phyloP scores from a whole-genome alignment of 2,113 vertebrate genomes.

The Protobothrops flavoviridis region DNA sequence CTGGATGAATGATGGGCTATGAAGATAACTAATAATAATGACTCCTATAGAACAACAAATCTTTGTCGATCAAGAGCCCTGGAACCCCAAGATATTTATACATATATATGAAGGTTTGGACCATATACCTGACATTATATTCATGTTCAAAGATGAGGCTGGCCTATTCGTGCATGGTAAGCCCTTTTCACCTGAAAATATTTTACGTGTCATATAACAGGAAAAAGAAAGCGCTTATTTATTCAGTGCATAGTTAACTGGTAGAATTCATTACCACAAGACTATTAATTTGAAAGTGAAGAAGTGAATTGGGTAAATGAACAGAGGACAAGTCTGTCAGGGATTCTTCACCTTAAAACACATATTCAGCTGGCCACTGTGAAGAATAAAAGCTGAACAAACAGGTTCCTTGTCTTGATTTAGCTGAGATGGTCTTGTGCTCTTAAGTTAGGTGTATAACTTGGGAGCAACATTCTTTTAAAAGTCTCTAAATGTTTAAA shows the following conservation, averaged over 20 bases:
- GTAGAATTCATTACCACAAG: background rate
- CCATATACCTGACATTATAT: background rate
- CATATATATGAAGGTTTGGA: background rate
- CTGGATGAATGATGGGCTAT: too few relatives aligned
- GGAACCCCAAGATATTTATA: background rate
- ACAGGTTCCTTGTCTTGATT: background rate
- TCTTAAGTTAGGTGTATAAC: background rate
- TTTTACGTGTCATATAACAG: background rate
- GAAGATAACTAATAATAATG: background rate
- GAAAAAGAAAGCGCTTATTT: background rate
- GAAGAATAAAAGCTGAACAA: background rate
- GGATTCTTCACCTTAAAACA: background rate
- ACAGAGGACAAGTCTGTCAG: background rate
- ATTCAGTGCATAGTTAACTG: background rate
- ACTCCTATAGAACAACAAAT: background rate
- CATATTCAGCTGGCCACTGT: background rate
- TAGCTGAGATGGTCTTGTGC: background rate
- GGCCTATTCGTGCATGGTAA: background rate
- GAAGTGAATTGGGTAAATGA: background rate
- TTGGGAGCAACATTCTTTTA: background rate
- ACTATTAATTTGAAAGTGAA: background rate
- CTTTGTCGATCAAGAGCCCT: background rate
- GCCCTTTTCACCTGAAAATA: background rate
- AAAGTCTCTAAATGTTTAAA: background rate
- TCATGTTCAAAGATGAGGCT: background rate